Base-by-base conservation (phyloP, 2,888 invertebrate genomes). In the Thysanoteuthis rhombus region DNA sequence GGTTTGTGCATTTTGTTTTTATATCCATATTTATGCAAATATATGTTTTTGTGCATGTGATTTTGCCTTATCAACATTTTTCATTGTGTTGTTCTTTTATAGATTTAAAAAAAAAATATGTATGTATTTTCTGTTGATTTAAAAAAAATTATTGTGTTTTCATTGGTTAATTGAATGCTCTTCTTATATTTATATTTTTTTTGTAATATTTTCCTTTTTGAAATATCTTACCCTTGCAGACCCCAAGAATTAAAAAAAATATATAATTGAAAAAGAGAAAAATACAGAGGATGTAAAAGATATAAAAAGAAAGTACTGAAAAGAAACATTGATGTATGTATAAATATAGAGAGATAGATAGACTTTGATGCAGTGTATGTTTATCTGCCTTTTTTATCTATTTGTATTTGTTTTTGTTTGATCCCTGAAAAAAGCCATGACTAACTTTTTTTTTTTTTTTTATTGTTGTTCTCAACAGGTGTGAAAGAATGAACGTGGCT, bases 401-500 rank as follows among this genome's bases (percentile, higher is more conserved):
- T 92, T 58, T 12, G 92, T 40, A 10, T 52, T 3, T 22, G 12
- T 52, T 90, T 90, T 22, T 38, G 0, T 90, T n/a, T 36, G 22
- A 42, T 92, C 19, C 28, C n/a, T n/a, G 52, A 40, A 39, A 12
- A 91, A 91, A 32, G 16, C 39, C 91, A 90, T 8, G 8, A 90
- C 38, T 36, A 39, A 39, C 32, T 40, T 19, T 89, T 93, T 38
- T n/a, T 10, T n/a, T 92, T 58, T n/a, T 52, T 28, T 93, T 40
- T 32, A n/a, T 40, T 58, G 42, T 93, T 40, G 32, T 91, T 16
- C 28, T 36, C 32, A 36, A 6, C 94, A 96, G 96, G 22, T 96
- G 96, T 94, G 94, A 94, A 38, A 93, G 94, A 40, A 94, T 94
- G 52, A 95, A 96, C 94, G 94, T 95, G 90, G 94, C 94, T 1